A percentile compares a stretch with the other conserved stretches of the same genome.
These are phyloP conservation scores for Leptura quadrifasciata DNA, from an alignment of 2,888 invertebrate genomes.

Conservation along the genomic window DNA sequence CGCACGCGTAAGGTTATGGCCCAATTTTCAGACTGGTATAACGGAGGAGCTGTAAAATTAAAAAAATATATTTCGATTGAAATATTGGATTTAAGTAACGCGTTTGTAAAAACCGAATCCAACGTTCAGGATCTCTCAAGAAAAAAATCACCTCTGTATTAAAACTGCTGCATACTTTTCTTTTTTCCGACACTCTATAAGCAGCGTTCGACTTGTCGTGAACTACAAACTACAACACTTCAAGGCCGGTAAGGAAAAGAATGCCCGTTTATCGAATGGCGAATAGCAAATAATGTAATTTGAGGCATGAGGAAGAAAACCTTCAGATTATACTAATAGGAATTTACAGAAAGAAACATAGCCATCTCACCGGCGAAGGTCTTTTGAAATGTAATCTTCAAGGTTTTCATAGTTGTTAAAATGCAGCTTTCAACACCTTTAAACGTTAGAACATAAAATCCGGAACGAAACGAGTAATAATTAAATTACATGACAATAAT, in stretches of 20 bases:
- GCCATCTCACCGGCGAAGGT: slow-evolving; percentile 22
- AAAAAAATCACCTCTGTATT: too few species aligned
- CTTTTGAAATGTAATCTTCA: slow-evolving; percentile 30
- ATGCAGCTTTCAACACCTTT: slow-evolving; percentile 25
- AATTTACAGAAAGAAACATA: slow-evolving; percentile 24
- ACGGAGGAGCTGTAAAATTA: too few species aligned
- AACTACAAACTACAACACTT: neutral
- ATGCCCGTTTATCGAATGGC: neutral
- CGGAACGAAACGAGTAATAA: slow-evolving; percentile 16
- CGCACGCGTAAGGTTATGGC: too few species aligned
- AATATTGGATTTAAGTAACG: too few species aligned
- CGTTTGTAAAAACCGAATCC: too few species aligned
- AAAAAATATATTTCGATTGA: too few species aligned
- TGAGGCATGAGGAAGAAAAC: slow-evolving; percentile 33
- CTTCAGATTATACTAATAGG: slow-evolving; percentile 36
- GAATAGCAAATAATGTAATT: neutral
- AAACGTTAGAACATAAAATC: slow-evolving; percentile 5
- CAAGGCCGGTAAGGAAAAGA: neutral
- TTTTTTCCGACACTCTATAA: neutral
- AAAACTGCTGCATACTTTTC: too few species aligned
- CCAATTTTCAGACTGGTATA: too few species aligned
- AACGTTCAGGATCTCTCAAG: too few species aligned
- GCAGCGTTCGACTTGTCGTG: neutral
- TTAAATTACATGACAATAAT: slow-evolving; percentile 10
- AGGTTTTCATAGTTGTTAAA: slow-evolving; percentile 22